These are phyloP conservation scores for Grapholita molesta DNA, from an alignment of 1,140 invertebrate genomes.

Conservation along the genomic window DNA sequence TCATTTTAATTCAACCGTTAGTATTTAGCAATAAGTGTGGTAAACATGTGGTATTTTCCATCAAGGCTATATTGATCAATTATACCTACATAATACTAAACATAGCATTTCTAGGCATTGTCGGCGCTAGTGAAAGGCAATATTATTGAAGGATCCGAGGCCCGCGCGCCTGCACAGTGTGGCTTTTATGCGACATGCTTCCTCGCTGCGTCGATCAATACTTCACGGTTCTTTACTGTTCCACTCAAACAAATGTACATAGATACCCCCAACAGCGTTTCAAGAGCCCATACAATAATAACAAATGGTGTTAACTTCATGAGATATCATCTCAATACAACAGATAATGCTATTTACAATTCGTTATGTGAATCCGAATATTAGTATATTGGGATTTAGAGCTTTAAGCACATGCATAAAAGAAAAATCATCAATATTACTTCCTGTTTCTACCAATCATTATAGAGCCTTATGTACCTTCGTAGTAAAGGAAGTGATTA, in stretches of 20 bases:
- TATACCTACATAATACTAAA: slow-evolving; percentile 36
- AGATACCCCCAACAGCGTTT: neutral
- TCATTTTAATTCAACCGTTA: neutral
- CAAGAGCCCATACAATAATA: neutral
- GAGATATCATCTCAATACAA: neutral
- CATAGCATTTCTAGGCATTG: slow-evolving; percentile 51
- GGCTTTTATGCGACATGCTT: slow-evolving; percentile 36
- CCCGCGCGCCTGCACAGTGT: slow-evolving; percentile 64
- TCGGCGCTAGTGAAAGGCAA: slow-evolving; percentile 73
- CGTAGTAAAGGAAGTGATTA: neutral
- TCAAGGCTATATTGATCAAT: slow-evolving; percentile 28
- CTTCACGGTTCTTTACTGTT: neutral
- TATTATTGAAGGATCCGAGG: slow-evolving; percentile 75
- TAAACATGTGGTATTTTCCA: neutral
- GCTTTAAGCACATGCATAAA: neutral
- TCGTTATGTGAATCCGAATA: neutral
- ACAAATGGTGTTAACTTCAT: neutral
- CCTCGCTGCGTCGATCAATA: slow-evolving; percentile 38
- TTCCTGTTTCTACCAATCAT: neutral
- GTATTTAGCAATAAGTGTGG: neutral
- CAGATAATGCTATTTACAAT: neutral
- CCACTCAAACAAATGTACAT: neutral
- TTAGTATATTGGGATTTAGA: neutral
- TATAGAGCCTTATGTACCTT: neutral
- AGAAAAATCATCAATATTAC: neutral